A percentile compares a stretch with the other conserved stretches of the same genome.
phyloP scores from a whole-genome alignment of 2,797 vertebrate genomes.

The Pangasius macronema region DNA sequence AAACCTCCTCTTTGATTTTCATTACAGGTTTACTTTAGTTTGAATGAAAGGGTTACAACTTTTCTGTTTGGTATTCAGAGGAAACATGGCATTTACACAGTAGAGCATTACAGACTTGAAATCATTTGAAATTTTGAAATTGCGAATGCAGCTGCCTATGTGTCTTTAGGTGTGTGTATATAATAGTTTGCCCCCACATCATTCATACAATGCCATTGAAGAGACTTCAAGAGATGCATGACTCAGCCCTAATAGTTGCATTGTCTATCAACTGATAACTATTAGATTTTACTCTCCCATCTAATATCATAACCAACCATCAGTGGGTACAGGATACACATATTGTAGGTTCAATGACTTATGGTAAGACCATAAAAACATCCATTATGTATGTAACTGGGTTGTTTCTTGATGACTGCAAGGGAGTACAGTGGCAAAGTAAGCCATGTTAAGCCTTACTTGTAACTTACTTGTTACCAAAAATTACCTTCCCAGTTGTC shows the following conservation, averaged over 20 bases:
- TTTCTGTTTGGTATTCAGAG: neutral
- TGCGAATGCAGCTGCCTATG: no score
- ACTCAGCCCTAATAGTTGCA: neutral
- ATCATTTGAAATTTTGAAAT: neutral
- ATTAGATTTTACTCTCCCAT: neutral
- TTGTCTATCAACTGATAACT: neutral
- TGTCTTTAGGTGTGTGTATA: neutral
- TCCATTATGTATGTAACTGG: neutral
- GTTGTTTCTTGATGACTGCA: neutral
- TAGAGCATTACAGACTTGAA: neutral
- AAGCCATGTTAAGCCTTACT: neutral
- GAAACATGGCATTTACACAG: neutral
- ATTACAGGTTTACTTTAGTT: no score
- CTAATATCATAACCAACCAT: neutral
- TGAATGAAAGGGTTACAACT: neutral
- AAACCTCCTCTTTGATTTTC: no score
- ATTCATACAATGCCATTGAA: neutral
- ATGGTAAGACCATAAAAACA: neutral
- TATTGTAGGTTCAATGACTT: neutral
- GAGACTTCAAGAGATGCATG: neutral
- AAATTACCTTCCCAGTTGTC: neutral
- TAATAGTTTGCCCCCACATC: neutral
- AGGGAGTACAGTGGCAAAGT: neutral
- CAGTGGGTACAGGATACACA: neutral
- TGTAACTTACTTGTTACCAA: neutral